Evolutionary conservation across 1,140 invertebrate genomes (phyloP), one percentile per base, ranked within the genome.

Genomic region (Trichonephila inaurata): DNA sequence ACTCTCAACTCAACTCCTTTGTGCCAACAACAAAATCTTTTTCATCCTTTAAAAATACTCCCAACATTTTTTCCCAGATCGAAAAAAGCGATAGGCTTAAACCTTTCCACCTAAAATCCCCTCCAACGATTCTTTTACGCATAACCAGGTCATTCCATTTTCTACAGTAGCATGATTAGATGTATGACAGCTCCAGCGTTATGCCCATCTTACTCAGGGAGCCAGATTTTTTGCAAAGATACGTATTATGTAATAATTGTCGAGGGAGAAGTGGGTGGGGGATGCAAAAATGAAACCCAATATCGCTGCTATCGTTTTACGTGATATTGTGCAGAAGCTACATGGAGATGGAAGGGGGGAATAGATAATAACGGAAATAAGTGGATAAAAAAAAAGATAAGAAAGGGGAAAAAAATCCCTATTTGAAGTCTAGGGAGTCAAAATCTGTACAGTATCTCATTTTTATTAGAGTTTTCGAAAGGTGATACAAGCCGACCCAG

Each of bases 181-280:
- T 62, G 33, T 64, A 60, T 62, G 85, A 40, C 85, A 87, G 28
- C 61, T 87, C 58, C 19, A 33, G 19, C 61, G 66, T 33, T 40
- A 40, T 40, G 72, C 72, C 72, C 4, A 3, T 77, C 72, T 18
- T 21, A 64, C 62, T 64, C 62, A 1, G 16, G 62, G 62, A 40
- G 72, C 5, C 85, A 87, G 85, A 62, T 87, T 87, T 87, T 87
- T 77, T 87, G 24, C 61, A 12, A 2, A 33, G 85, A 87, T 87
- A 40, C 58, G 33, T 64, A 62, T 62, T 87, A 87, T 87, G n/a
- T 87, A 87, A 87, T 87, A 87, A 87, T 87, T 87, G 85, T 87
- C 85, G 28, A 4, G 8, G 61, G 85, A 66, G 24, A 60, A 7
- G 12, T 8, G 51, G n/a, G 58, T 28, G 60, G 61, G 24, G 18